Percentiles rank a stretch among this genome's conserved stretches.
phyloP scores from a whole-genome alignment of 2,113 vertebrate species.

The Ageneiosus marmoratus region DNA sequence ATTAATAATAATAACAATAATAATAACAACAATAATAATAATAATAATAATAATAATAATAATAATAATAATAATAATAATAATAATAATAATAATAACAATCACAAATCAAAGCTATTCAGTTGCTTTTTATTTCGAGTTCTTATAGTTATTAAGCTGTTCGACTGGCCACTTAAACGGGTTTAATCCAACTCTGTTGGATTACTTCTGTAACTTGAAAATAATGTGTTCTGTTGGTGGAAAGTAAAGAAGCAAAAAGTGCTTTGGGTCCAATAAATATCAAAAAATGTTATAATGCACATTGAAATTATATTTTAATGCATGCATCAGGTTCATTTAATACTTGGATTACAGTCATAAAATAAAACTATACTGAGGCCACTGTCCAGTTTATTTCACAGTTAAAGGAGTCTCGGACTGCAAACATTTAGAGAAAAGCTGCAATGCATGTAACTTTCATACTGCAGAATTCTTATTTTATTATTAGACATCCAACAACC shows the following conservation, averaged over 20 bases:
- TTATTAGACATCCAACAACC: conserved; percentile 23
- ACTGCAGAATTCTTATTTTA: conserved; percentile 39
- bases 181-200: background rate
- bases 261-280: background rate
- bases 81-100: too few relatives aligned
- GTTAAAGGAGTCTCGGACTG: background rate
- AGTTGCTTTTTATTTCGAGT: background rate
- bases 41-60: too few relatives aligned
- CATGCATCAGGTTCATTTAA: background rate
- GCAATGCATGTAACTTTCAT: background rate
- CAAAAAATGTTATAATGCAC: background rate
- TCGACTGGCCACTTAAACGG: background rate
- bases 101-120: conserved; percentile 4
- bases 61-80: too few relatives aligned
- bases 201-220: background rate
- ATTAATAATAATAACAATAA: too few relatives aligned
- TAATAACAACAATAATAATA: too few relatives aligned
- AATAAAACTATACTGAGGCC: background rate
- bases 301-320: background rate
- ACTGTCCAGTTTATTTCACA: background rate
- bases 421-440: background rate
- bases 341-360: background rate
- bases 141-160: background rate
- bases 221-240: background rate
- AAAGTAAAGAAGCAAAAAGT: background rate